These are phyloP conservation scores for Bucorvus abyssinicus DNA, from an alignment of 2,797 vertebrate species.

Conservation along the genomic window DNA sequence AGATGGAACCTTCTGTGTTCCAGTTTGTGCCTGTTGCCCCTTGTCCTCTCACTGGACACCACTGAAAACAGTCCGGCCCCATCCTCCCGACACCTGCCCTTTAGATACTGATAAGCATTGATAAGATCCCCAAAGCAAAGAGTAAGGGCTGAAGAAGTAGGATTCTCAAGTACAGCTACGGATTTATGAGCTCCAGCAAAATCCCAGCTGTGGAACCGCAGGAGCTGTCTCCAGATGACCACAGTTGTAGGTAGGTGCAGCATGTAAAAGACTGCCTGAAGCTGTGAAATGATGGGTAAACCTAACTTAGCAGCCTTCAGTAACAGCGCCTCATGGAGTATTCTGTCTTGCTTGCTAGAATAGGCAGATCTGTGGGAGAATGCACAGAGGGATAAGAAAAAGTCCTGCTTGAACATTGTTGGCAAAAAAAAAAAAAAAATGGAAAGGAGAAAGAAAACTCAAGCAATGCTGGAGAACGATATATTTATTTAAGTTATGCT, in stretches of 20 bases:
- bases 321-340: background rate
- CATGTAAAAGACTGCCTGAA: background rate
- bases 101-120: no score
- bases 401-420: background rate
- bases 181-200: background rate
- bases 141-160: background rate
- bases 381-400: background rate
- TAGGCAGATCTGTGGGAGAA: background rate
- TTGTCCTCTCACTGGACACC: no score
- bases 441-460: background rate
- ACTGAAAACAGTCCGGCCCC: no score
- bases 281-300: background rate
- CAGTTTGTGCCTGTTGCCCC: no score
- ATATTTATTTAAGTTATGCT: background rate
- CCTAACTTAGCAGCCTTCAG: background rate
- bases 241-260: background rate
- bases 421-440: background rate
- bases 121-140: background rate
- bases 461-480: background rate
- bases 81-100: no score
- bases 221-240: background rate
- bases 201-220: background rate
- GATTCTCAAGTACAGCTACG: fast-evolving
- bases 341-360: background rate
- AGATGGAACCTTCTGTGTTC: no score